Conservation (phyloP, 2,113 vertebrate species). For the Mohoua ochrocephala region DNA sequence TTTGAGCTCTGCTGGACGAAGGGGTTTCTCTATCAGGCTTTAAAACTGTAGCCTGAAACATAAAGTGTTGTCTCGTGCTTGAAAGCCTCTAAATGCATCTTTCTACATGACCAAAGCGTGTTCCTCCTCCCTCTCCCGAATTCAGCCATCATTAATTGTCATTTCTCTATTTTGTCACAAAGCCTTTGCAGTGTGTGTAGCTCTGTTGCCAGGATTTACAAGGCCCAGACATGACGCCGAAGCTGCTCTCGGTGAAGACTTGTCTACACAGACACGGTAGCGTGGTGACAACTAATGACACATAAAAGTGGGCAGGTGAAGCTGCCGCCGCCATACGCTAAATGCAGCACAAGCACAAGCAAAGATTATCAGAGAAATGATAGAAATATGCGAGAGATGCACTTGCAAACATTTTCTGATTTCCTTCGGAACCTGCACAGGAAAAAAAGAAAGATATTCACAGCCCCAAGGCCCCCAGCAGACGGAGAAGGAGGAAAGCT, state of each 20-base stretch:
- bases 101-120: rapidly evolving
- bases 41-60: neutral
- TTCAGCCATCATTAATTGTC: neutral
- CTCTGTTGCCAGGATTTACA: neutral
- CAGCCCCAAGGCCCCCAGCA: neutral
- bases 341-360: neutral
- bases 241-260: neutral
- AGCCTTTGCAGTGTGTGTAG: rapidly evolving
- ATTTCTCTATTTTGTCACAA: neutral
- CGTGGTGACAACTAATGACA: neutral
- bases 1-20: neutral
- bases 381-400: rapidly evolving
- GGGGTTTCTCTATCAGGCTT: neutral
- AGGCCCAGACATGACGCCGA: neutral
- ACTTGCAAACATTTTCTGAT: neutral
- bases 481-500: neutral
- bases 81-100: neutral
- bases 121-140: neutral
- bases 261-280: neutral
- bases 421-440: neutral
- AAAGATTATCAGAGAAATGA: neutral
- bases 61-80: neutral
- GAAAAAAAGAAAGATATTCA: neutral
- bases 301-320: conserved; percentile 6
- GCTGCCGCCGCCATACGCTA: neutral